A percentile compares a stretch with the other conserved stretches of the same genome.
phyloP scores from a whole-genome alignment of 2,113 vertebrate species.

The Hirundichthys speculiger region DNA sequence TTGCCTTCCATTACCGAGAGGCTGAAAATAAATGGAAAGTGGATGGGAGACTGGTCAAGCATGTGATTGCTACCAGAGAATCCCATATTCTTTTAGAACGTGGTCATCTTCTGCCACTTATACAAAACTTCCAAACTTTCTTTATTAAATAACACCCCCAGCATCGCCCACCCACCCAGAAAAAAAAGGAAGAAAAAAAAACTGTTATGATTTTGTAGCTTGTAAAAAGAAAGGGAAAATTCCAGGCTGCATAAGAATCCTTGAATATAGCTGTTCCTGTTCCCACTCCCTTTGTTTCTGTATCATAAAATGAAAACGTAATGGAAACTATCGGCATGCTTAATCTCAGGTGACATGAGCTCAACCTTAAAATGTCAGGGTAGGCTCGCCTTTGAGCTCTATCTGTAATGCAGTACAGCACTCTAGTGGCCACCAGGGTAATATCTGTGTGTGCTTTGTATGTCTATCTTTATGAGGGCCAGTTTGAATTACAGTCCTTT shows the following conservation, averaged over 20 bases:
- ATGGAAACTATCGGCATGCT: conserved; percentile 23
- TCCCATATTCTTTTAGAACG: conserved; percentile 1
- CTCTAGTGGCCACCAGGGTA: conserved; percentile 83
- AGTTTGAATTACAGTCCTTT: not conserved
- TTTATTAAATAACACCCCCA: not conserved
- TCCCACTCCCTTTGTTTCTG: conserved; percentile 14
- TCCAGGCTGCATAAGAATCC: conserved; percentile 13
- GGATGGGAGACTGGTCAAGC: conserved; percentile 1
- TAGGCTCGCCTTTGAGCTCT: conserved; percentile 50
- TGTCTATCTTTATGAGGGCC: not conserved
- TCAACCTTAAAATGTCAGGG: conserved; percentile 56
- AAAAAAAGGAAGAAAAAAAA: not conserved
- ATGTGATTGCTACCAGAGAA: conserved; percentile 1
- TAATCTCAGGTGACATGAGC: conserved; percentile 32
- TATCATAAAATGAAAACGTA: conserved; percentile 36
- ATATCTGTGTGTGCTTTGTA: conserved; percentile 43
- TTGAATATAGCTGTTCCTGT: conserved; percentile 14
- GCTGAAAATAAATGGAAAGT: conserved; percentile 21
- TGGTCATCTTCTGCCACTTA: conserved; percentile 7
- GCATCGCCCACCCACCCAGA: too few species aligned
- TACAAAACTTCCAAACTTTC: conserved; percentile 9
- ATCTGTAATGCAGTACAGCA: conserved; percentile 83
- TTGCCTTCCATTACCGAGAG: conserved; percentile 8
- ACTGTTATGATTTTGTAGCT: not conserved
- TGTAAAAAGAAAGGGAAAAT: conserved; percentile 13